phyloP scores from a whole-genome alignment of 2,797 vertebrate species.

The Mormyrus hasselquistii region DNA sequence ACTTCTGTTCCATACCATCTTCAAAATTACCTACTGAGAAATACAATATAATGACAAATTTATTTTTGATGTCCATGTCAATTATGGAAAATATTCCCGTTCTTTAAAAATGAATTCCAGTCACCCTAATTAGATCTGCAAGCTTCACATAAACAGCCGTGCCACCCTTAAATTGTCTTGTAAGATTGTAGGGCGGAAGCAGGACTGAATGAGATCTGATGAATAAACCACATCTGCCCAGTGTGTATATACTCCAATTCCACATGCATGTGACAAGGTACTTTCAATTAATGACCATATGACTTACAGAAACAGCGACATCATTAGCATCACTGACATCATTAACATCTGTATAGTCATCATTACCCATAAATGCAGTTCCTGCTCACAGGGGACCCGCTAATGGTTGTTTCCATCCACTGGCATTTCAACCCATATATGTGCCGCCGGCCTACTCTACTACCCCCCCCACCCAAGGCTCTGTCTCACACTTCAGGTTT shows the following conservation, averaged over 20 bases:
- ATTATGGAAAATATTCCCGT: neutral
- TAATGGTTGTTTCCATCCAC: neutral
- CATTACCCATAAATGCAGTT: neutral
- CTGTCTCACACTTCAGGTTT: constrained; percentile 8
- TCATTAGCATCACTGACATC: neutral
- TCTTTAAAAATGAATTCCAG: neutral
- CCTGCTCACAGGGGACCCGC: neutral
- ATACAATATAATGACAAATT: neutral
- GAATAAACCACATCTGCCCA: neutral
- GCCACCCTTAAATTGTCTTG: neutral
- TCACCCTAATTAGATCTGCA: neutral
- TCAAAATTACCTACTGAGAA: neutral
- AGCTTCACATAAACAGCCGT: neutral
- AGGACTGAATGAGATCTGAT: neutral
- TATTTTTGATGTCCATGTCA: neutral
- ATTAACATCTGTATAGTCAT: neutral
- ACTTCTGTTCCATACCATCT: neutral
- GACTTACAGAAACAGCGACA: neutral
- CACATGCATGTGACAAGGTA: neutral
- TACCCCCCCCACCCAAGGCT: neutral
- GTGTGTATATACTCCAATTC: neutral
- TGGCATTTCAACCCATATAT: neutral
- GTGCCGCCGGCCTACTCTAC: neutral
- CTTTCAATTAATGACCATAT: neutral
- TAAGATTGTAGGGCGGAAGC: neutral